phyloP scores from a whole-genome alignment of 2,888 invertebrate genomes.

The Platycheirus albimanus region DNA sequence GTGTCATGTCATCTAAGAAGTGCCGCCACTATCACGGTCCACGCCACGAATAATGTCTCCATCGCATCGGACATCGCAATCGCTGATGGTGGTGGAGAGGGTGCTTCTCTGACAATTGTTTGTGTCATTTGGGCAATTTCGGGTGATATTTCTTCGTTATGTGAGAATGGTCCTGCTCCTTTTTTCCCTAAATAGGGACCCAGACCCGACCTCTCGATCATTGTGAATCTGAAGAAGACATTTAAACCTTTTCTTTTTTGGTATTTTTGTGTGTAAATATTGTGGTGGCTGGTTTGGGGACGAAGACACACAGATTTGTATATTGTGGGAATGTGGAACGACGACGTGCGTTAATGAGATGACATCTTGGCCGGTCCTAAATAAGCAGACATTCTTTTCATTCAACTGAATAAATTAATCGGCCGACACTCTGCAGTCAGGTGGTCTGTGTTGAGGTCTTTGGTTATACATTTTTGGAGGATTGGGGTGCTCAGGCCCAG shows the following conservation, averaged over 20 bases:
- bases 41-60: slow-evolving; percentile 56
- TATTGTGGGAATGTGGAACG: too few relatives aligned
- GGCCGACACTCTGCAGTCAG: too few relatives aligned
- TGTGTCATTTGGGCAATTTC: slow-evolving; percentile 61
- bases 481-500: too few relatives aligned
- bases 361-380: slow-evolving; percentile 71
- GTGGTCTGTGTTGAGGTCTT: slow-evolving; percentile 51
- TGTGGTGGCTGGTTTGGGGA: slow-evolving; percentile 57
- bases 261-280: slow-evolving; percentile 69
- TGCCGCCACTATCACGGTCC: slow-evolving; percentile 40
- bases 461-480: slow-evolving; percentile 21
- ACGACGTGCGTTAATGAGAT: slow-evolving; percentile 74
- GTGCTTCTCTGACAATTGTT: slow-evolving; percentile 16
- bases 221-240: slow-evolving; percentile 21
- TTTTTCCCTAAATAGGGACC: too few relatives aligned
- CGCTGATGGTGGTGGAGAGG: slow-evolving; percentile 30
- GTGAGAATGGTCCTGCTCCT: slow-evolving; percentile 43
- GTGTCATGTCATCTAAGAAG: background rate
- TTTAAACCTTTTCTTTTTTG: too few relatives aligned
- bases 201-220: background rate
- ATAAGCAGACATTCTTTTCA: slow-evolving; percentile 68
- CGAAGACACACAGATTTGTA: slow-evolving; percentile 23
- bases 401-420: slow-evolving; percentile 73
- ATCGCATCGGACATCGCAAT: too few relatives aligned
- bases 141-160: slow-evolving; percentile 71